phyloP scores from a whole-genome alignment of 2,888 invertebrate species.

The Clepsis dumicolana region DNA sequence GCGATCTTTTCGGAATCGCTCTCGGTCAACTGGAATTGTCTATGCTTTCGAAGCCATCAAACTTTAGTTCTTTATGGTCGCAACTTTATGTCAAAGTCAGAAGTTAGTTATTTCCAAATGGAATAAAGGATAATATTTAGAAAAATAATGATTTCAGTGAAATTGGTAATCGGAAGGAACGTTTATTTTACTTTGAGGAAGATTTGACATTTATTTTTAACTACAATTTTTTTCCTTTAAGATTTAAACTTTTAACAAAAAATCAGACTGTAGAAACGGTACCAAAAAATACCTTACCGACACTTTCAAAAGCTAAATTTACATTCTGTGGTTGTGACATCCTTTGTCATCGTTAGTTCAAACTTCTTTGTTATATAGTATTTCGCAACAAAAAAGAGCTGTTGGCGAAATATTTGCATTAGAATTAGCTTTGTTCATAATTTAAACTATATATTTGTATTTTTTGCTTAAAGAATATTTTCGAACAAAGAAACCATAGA shows the following conservation, averaged over 20 bases:
- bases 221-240: neutral
- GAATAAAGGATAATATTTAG: neutral
- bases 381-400: neutral
- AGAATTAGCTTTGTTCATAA: neutral
- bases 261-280: neutral
- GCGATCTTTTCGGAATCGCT: conserved; percentile 76
- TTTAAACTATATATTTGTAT: neutral
- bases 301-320: conserved; percentile 29
- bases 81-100: conserved; percentile 35
- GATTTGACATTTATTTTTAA: neutral
- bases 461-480: conserved; percentile 5
- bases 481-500: conserved; percentile 42
- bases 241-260: neutral
- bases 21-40: conserved; percentile 75
- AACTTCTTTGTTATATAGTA: neutral
- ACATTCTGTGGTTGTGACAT: conserved; percentile 59
- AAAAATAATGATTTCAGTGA: neutral
- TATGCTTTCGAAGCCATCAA: conserved; percentile 78
- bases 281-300: conserved; percentile 17
- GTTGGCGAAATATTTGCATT: neutral
- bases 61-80: conserved; percentile 61
- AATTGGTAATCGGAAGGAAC: no score
- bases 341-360: conserved; percentile 56
- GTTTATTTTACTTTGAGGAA: neutral
- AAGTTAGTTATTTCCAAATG: neutral